phyloP scores from a whole-genome alignment of 37 sponge, comb jelly and placozoan genomes.

The Dysidea cf. avara region DNA sequence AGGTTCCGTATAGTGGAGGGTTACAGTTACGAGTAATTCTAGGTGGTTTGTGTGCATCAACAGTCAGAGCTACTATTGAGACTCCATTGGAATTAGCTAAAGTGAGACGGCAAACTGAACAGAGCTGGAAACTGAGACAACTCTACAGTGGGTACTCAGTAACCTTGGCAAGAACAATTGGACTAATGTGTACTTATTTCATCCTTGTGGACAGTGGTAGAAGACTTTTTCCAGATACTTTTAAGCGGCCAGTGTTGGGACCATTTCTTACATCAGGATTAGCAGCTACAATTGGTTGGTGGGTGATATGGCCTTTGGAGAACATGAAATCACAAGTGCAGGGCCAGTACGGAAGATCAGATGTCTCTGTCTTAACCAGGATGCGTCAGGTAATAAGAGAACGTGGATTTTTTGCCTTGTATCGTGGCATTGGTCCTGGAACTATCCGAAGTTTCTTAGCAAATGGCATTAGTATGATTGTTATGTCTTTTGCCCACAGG shows the following conservation, averaged over 20 bases:
- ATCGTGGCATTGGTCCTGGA: slow-evolving; percentile 94
- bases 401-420: slow-evolving; percentile 83
- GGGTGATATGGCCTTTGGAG: slow-evolving; percentile 99
- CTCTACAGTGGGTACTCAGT: slow-evolving; percentile 92
- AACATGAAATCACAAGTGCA: slow-evolving; percentile 99
- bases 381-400: slow-evolving; percentile 72
- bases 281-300: slow-evolving; percentile 94
- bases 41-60: slow-evolving; percentile 78
- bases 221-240: slow-evolving; percentile 69
- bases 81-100: slow-evolving; percentile 93
- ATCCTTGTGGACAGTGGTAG: slow-evolving; percentile 86
- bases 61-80: slow-evolving; percentile 90
- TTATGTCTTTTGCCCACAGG: slow-evolving; percentile 93
- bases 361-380: slow-evolving; percentile 49
- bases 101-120: slow-evolving; percentile 86
- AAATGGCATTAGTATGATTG: slow-evolving; percentile 96
- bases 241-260: slow-evolving; percentile 69
- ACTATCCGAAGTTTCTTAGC: slow-evolving; percentile 94
- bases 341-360: slow-evolving; percentile 70
- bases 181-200: slow-evolving; percentile 92
- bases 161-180: slow-evolving; percentile 87
- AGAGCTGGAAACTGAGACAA: slow-evolving; percentile 68
- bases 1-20: slow-evolving; percentile 77
- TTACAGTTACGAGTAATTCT: slow-evolving; percentile 76
- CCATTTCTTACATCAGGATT: slow-evolving; percentile 91